phyloP scores from a whole-genome alignment of 2,888 invertebrate species.

The Gymnocheta viridis region DNA sequence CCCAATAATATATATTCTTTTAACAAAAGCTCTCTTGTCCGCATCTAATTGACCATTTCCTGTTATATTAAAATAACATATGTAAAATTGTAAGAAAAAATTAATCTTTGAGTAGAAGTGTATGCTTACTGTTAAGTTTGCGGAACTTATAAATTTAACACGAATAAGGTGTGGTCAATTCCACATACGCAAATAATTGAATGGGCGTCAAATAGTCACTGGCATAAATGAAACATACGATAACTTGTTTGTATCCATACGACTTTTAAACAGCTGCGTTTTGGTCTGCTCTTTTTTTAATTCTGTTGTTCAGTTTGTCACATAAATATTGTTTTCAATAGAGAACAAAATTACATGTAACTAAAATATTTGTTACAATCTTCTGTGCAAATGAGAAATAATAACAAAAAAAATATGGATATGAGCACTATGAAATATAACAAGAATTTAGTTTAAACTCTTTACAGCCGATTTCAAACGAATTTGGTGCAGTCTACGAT shows the following conservation, averaged over 20 bases:
- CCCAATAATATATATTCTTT: neutral
- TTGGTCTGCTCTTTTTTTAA: neutral
- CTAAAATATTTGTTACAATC: constrained; percentile 36
- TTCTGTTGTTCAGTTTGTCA: constrained; percentile 9
- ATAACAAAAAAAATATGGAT: constrained; percentile 26
- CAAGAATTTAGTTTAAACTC: neutral
- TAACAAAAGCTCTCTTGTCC: neutral
- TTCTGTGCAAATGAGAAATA: constrained; percentile 16
- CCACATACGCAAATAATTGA: constrained; percentile 57
- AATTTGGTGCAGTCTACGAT: neutral
- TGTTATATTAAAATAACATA: neutral
- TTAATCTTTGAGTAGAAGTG: constrained; percentile 12
- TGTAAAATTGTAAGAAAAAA: constrained; percentile 8
- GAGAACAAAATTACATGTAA: constrained; percentile 39
- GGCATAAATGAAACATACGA: constrained; percentile 39
- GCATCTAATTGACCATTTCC: neutral
- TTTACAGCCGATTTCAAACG: neutral
- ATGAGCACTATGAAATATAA: neutral
- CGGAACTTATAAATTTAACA: constrained; percentile 60
- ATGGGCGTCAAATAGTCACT: constrained; percentile 67
- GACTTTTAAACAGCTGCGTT: constrained; percentile 32
- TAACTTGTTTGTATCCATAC: neutral
- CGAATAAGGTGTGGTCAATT: constrained; percentile 64
- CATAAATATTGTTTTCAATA: constrained; percentile 11
- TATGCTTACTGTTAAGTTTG: constrained; percentile 23